Evolutionary conservation across 2,888 invertebrate species (phyloP).

Genomic region (Nemurella pictetii): DNA sequence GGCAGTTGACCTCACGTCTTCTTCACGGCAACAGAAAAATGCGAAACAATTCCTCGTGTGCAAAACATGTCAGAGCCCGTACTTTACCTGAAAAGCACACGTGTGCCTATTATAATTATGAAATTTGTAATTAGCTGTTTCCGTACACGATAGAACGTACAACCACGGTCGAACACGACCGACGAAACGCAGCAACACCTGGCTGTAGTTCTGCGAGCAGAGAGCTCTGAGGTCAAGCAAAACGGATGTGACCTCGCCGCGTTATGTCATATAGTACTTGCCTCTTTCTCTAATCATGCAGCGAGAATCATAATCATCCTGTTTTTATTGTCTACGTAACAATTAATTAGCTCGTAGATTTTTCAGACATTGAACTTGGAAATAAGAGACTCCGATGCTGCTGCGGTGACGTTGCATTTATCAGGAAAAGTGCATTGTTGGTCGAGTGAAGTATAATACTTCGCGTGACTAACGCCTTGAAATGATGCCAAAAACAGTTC

Average conservation of each 20-base stretch:
- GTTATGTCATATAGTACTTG: not conserved
- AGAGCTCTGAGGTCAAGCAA: not conserved
- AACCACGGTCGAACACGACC: not conserved
- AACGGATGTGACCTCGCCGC: slow-evolving; percentile 9
- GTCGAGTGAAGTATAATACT: not conserved
- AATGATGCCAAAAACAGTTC: not conserved
- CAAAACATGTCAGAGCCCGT: not conserved
- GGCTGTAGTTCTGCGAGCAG: not conserved
- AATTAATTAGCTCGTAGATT: not conserved
- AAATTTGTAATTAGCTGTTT: not conserved
- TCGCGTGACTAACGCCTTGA: not conserved
- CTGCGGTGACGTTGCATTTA: not conserved
- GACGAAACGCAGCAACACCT: not conserved
- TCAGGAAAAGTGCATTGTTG: not conserved
- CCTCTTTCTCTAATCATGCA: not conserved
- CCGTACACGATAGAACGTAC: no score
- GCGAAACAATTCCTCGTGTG: not conserved
- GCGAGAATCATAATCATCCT: not conserved
- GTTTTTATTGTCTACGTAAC: not conserved
- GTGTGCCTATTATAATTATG: not conserved
- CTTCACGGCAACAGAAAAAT: not conserved
- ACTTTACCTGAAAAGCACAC: not conserved
- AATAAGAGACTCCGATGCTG: not conserved
- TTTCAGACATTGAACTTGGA: not conserved
- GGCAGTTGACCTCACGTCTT: not conserved